Evolutionary conservation across 2,888 invertebrate genomes (phyloP), one percentile per base, ranked within the genome.

Genomic region (Litoditis marina): DNA sequence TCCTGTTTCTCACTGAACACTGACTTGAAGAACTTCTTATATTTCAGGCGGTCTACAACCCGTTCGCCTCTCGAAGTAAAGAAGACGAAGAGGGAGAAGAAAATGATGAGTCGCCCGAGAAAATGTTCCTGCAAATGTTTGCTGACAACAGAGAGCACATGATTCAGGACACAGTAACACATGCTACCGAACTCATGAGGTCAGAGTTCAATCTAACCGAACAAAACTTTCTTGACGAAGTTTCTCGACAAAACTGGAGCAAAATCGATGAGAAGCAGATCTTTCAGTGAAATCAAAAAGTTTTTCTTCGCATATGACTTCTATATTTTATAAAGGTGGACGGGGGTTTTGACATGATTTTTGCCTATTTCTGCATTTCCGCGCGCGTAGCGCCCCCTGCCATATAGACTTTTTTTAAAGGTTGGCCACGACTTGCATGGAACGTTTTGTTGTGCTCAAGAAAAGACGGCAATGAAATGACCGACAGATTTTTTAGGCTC

Each of bases 21-120:
- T 46, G 7, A 34, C 54, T 36, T 1, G 13, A 36, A 16, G n/a
- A 36, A n/a, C n/a, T 11, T 16, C 31, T 13, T 36, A 13, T 44
- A 55, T 53, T 55, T 30, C 28, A 36, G 68, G 66, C 42, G 31
- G 54, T 36, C 65, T 78, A 61, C 67, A 76, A 55, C 63, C 77
- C 19, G 49, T 68, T 28, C 65, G 76, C 47, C 62, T 79, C 56
- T 57, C 67, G 63, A 25, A 36, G 58, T 22, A 44, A 52, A 36
- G 50, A 60, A 42, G 71, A 73, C 54, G 75, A 73, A 27, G 28
- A 30, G 5, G 46, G 49, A 6, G 42, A 42, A 25, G 44, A 61
- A 16, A 28, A 32, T 2, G 25, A 51, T 16, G 19, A n/a, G 11
- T n/a, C 25, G 13, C 31, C 52, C 4, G 53, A 31, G 28, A 42